Conservation (phyloP, 2,797 vertebrate genomes). For the Synaphobranchus kaupii region DNA sequence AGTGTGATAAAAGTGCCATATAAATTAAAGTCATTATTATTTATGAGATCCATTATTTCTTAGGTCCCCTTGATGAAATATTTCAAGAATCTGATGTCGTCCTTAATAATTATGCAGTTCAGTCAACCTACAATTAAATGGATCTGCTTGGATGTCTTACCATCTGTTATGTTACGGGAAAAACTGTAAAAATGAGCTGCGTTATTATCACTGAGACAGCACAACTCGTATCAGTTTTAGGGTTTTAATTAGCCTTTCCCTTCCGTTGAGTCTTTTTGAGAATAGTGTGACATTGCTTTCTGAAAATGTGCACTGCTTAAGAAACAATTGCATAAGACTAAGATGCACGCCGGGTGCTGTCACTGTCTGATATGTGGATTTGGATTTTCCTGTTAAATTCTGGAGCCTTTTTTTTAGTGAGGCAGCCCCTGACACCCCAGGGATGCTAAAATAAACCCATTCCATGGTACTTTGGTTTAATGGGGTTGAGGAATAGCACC, state of each 20-base stretch:
- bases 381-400: background rate
- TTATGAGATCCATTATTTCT: background rate
- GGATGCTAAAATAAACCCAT: background rate
- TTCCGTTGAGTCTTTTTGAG: background rate
- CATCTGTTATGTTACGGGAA: background rate
- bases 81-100: background rate
- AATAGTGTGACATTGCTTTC: background rate
- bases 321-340: background rate
- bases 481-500: background rate
- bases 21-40: too few species aligned
- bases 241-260: background rate
- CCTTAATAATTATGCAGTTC: background rate
- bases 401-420: background rate
- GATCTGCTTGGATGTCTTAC: background rate
- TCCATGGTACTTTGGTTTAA: background rate
- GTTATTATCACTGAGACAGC: background rate
- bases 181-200: background rate
- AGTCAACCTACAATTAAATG: background rate
- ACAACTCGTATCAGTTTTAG: background rate
- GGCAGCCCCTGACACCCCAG: background rate
- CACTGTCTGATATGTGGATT: constrained; percentile 11
- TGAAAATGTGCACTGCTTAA: background rate
- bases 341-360: background rate
- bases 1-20: background rate
- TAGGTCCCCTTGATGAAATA: background rate